A percentile compares a stretch with the other conserved stretches of the same genome.
These are phyloP conservation scores for Amblyjoppa fuscipennis DNA, from an alignment of 2,888 invertebrate species.

Conservation along the genomic window DNA sequence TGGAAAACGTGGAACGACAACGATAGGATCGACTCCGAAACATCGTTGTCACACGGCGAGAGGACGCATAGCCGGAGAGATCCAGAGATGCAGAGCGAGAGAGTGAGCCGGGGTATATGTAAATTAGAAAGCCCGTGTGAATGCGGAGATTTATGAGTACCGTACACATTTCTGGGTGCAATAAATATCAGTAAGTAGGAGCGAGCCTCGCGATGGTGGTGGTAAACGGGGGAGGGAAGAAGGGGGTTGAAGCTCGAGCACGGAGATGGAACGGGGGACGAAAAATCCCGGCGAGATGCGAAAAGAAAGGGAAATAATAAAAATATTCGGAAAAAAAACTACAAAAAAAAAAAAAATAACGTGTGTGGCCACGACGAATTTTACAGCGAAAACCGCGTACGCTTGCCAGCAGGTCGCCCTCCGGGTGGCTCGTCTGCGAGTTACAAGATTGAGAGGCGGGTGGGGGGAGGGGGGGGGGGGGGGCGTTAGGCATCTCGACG, in stretches of 20 bases:
- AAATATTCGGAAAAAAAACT: conserved; percentile 38
- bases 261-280: conserved; percentile 60
- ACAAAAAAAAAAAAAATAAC: conserved; percentile 25
- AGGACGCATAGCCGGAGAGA: conserved; percentile 57
- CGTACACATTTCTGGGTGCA: conserved; percentile 85
- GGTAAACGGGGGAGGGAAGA: conserved; percentile 33
- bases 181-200: conserved; percentile 85
- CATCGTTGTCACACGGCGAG: conserved; percentile 54
- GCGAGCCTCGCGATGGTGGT: conserved; percentile 72
- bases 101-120: conserved; percentile 80
- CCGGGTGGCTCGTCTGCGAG: conserved; percentile 45
- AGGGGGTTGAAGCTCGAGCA: conserved; percentile 50
- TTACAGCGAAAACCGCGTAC: conserved; percentile 44
- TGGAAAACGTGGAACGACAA: conserved; percentile 45
- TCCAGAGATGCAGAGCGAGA: conserved; percentile 46
- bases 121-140: conserved; percentile 85
- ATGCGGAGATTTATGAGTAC: conserved; percentile 85
- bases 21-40: conserved; percentile 34
- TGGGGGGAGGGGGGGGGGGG: conserved; percentile 27
- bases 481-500: conserved; percentile 49
- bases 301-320: conserved; percentile 62
- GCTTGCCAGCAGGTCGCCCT: conserved; percentile 52
- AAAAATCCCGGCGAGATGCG: conserved; percentile 55
- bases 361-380: conserved; percentile 54
- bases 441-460: conserved; percentile 24